phyloP scores from a whole-genome alignment of 2,797 vertebrate genomes.

The Streptopelia turtur region DNA sequence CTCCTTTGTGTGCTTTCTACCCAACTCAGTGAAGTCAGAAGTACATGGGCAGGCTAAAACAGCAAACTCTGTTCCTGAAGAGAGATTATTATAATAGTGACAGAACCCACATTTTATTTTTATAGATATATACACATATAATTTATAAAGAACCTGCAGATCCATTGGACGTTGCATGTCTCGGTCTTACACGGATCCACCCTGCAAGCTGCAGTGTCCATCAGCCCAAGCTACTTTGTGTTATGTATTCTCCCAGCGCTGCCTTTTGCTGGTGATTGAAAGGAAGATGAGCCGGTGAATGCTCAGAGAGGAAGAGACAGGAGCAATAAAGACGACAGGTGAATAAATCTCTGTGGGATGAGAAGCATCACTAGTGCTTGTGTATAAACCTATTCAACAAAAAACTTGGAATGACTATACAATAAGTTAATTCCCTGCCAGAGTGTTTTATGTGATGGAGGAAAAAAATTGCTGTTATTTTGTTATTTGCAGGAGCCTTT shows the following conservation, averaged over 20 bases:
- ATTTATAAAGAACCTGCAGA: background rate
- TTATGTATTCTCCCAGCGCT: background rate
- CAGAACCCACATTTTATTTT: background rate
- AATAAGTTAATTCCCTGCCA: background rate
- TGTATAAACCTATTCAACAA: background rate
- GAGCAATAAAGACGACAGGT: accelerated
- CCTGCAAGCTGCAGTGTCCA: background rate
- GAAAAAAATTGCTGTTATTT: background rate
- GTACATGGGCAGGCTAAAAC: background rate
- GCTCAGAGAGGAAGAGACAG: background rate
- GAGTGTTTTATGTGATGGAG: background rate
- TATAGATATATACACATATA: background rate
- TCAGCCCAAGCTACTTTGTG: background rate
- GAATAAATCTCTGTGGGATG: background rate
- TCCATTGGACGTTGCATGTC: background rate
- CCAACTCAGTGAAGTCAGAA: background rate
- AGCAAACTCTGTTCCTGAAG: background rate
- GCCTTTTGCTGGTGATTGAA: background rate
- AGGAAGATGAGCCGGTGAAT: background rate
- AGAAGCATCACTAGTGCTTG: background rate
- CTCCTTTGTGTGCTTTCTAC: background rate
- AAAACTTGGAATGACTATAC: background rate
- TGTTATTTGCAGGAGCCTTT: background rate
- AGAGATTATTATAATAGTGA: background rate
- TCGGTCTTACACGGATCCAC: background rate